Conservation (phyloP, 2,113 vertebrate species). For the Columba livia region DNA sequence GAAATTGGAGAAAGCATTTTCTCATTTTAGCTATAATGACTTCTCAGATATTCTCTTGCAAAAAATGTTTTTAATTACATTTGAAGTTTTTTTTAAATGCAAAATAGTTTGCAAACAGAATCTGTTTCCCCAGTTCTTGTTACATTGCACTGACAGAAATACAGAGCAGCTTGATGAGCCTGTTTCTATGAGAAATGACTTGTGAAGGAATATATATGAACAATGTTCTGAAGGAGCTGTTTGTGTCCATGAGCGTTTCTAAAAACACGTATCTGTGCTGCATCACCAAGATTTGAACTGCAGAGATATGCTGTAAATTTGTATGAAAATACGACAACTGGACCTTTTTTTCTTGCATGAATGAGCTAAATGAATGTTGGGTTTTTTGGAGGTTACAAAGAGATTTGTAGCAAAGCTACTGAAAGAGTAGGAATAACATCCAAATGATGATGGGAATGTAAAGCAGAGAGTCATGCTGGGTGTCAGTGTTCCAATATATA, state of each 20-base stretch:
- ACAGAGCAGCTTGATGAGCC: neutral
- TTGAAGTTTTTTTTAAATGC: neutral
- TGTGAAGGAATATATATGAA: neutral
- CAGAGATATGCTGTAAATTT: neutral
- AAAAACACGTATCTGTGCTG: neutral
- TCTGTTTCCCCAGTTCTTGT: neutral
- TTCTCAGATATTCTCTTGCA: neutral
- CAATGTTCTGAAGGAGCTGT: neutral
- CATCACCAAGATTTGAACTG: neutral
- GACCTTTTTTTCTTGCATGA: neutral
- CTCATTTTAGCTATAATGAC: neutral
- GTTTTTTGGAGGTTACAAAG: neutral
- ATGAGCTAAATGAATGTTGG: neutral
- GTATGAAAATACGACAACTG: neutral
- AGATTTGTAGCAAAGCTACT: neutral
- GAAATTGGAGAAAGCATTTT: neutral
- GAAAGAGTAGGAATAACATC: neutral
- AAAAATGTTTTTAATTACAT: neutral
- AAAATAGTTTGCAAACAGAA: neutral
- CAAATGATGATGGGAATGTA: neutral
- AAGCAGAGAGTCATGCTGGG: neutral
- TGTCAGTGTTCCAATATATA: neutral
- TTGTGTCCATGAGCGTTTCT: neutral
- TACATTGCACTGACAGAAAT: neutral
- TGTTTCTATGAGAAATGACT: neutral